phyloP scores from a whole-genome alignment of 2,797 vertebrate species.

The Apogon talboti region DNA sequence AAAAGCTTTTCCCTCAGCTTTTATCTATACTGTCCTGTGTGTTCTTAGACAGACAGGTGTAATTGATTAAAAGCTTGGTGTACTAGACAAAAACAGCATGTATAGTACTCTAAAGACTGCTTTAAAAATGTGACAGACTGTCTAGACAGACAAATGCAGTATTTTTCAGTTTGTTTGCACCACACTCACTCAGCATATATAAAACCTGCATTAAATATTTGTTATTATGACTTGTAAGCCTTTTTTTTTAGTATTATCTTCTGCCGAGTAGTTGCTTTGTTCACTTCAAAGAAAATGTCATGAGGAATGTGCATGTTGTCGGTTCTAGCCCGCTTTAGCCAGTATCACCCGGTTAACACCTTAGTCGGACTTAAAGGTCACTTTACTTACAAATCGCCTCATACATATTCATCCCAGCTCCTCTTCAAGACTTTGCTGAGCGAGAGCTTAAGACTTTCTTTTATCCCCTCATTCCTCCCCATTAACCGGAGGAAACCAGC shows the following conservation, averaged over 20 bases:
- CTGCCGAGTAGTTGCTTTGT: constrained; percentile 19
- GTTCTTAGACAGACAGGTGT: constrained; percentile 47
- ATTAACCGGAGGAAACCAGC: constrained; percentile 54
- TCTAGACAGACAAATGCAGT: constrained; percentile 7
- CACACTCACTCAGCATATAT: not conserved
- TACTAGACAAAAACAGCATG: constrained; percentile 20
- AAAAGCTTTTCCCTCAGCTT: constrained; percentile 40
- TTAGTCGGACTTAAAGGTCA: constrained; percentile 71
- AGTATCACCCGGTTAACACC: constrained; percentile 64
- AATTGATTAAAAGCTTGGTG: constrained; percentile 57
- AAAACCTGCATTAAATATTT: not conserved
- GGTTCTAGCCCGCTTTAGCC: constrained; percentile 41
- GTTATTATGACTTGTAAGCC: constrained; percentile 6
- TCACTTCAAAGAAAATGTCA: constrained; percentile 44
- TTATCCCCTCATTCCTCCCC: constrained; percentile 48
- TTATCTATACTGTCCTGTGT: constrained; percentile 36
- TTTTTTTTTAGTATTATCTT: constrained; percentile 10
- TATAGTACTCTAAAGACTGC: constrained; percentile 10
- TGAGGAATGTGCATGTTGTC: not conserved
- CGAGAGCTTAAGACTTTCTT: constrained; percentile 58
- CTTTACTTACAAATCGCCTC: constrained; percentile 60
- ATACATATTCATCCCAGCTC: constrained; percentile 67
- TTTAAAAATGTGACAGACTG: constrained; percentile 18
- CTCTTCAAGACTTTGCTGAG: constrained; percentile 46
- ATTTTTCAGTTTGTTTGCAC: not conserved